phyloP scores from a whole-genome alignment of 37 sponge, comb jelly and placozoan species.

The Ephydatia muelleri region DNA sequence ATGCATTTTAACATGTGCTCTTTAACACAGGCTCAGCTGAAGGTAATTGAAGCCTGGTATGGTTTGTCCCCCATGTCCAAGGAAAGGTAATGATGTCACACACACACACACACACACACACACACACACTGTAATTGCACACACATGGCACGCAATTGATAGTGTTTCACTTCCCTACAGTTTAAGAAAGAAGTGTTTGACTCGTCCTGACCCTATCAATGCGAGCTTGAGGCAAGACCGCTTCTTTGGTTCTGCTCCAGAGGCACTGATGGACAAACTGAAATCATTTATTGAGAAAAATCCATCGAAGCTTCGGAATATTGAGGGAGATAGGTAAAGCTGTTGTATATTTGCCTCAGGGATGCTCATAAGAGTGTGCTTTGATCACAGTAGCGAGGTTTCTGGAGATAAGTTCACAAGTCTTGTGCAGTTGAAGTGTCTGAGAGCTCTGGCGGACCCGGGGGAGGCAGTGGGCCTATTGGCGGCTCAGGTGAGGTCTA shows the following conservation, averaged over 20 bases:
- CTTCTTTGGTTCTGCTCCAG: slow-evolving; percentile 84
- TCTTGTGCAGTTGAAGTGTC: slow-evolving; percentile 72
- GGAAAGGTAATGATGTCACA: slow-evolving; percentile 9
- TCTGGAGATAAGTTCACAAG: slow-evolving; percentile 69
- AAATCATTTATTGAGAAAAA: slow-evolving; percentile 32
- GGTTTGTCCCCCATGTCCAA: slow-evolving; percentile 29
- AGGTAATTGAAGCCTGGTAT: slow-evolving; percentile 47
- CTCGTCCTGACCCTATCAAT: slow-evolving; percentile 67
- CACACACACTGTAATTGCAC: not conserved
- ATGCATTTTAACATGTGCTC: too few relatives aligned
- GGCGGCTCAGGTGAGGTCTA: slow-evolving; percentile 80
- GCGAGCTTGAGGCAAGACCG: slow-evolving; percentile 58
- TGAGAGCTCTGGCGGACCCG: slow-evolving; percentile 83
- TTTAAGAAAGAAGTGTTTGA: slow-evolving; percentile 20
- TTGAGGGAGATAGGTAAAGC: slow-evolving; percentile 1
- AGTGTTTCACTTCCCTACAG: not conserved
- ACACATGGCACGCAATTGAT: not conserved
- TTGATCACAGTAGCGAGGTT: not conserved
- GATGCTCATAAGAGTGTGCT: not conserved
- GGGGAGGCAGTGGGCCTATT: slow-evolving; percentile 95
- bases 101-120: too few relatives aligned
- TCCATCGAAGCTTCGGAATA: not conserved
- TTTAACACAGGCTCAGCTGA: slow-evolving; percentile 19
- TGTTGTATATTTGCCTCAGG: not conserved
- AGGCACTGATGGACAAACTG: slow-evolving; percentile 42